Evolutionary conservation across 2,888 invertebrate species (phyloP), one percentile per base, ranked within the genome.

Genomic region (Zygothrica quintamaculata): DNA sequence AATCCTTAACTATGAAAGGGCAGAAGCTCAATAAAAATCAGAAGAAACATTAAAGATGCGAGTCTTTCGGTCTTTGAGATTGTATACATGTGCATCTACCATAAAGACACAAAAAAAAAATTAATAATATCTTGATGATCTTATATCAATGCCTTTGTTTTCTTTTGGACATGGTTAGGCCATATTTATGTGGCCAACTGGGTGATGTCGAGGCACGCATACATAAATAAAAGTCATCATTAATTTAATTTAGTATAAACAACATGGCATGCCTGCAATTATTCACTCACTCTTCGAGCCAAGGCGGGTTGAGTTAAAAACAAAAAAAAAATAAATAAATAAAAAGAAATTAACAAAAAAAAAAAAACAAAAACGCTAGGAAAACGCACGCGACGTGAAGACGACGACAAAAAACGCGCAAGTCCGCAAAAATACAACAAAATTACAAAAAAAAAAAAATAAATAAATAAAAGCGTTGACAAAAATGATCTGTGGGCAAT

Each of bases 401-500:
- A 18, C 47, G 52, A 43, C 61, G 71, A 37, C 59, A 65, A 70
- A 60, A 71, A 65, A 40, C 56, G 73, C 55, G 44, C 44, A 57
- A 52, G 73, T 47, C 39, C 42, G 57, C 31, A 37, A 44, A 47
- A 26, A 8, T 6, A 37, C 25, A 26, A 53, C 56, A 36, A 48
- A 50, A 44, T 26, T 26, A 22, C 18, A 12, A 37, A 22, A 25
- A 47, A 48, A 26, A 34, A 5, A 16, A 31, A 55, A 48, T 12
- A 53, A 36, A 58, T 34, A 37, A 29, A 65, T 59, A 62, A 62
- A 60, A 65, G 39, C 61, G 84, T 80, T 80, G 77, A 84, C 74
- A 81, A 77, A 85, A 86, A 77, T 87, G 87, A 87, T 80, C 78
- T 85, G 85, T 82, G 77, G 76, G 89, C 88, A 89, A 89, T 89